Evolutionary conservation across 2,113 vertebrate species (phyloP).

Genomic region (Vimba vimba): DNA sequence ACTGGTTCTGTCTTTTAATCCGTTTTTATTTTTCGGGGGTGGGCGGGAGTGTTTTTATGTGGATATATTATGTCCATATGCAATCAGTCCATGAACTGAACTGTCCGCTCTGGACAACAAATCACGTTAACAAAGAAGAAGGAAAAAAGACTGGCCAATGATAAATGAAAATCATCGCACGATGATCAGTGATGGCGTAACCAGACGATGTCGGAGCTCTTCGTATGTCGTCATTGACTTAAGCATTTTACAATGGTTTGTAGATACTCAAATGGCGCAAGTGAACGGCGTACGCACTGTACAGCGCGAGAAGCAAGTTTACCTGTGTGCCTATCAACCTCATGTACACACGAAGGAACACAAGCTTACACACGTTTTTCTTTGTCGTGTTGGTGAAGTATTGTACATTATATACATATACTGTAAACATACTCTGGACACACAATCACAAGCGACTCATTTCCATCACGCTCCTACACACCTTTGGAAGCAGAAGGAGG

Average conservation of each 20-base stretch:
- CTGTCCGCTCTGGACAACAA: conserved; percentile 32
- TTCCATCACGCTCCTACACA: conserved; percentile 30
- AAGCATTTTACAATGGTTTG: conserved; percentile 34
- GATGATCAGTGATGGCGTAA: conserved; percentile 28
- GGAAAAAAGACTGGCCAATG: conserved; percentile 36
- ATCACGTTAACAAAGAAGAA: conserved; percentile 50
- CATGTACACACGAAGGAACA: conserved; percentile 44
- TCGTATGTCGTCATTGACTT: conserved; percentile 36
- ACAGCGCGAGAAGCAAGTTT: conserved; percentile 45
- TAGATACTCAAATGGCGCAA: conserved; percentile 52
- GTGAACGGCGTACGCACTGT: conserved; percentile 38
- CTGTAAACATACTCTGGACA: conserved; percentile 50
- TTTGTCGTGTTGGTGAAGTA: conserved; percentile 37
- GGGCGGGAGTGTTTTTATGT: conserved; percentile 21
- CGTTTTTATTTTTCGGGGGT: conserved; percentile 35
- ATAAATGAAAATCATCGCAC: conserved; percentile 19
- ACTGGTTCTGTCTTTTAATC: conserved; percentile 50
- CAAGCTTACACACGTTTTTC: conserved; percentile 32
- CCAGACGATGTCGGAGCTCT: background rate
- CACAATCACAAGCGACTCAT: conserved; percentile 33
- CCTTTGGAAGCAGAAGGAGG: conserved; percentile 31
- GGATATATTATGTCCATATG: conserved; percentile 53
- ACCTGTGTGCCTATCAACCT: conserved; percentile 57
- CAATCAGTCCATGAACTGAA: conserved; percentile 56
- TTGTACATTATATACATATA: conserved; percentile 56